Percentiles rank a stretch among this genome's conserved stretches.
Evolutionary conservation across 2,797 vertebrate species (phyloP).

Genomic region (Sphenodon punctatus): DNA sequence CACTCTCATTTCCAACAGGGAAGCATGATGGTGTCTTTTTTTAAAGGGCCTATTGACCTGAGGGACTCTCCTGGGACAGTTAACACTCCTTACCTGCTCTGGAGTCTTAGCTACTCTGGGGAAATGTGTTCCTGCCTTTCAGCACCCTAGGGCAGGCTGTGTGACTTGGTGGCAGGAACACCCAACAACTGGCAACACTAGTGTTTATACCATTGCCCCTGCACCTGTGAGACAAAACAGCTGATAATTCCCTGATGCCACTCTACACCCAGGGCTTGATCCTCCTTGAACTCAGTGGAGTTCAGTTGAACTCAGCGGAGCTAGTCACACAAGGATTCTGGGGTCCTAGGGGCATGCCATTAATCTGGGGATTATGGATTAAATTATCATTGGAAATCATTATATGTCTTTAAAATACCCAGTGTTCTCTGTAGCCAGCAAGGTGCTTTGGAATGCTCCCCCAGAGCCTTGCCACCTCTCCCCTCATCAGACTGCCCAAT

Average conservation of each 20-base stretch:
- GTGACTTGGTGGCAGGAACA: not conserved
- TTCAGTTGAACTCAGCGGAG: not conserved
- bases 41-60: not conserved
- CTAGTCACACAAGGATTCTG: not conserved
- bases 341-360: not conserved
- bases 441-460: not conserved
- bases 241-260: not conserved
- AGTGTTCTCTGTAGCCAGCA: not conserved
- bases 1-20: too few relatives aligned
- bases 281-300: not conserved
- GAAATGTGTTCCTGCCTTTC: not conserved
- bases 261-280: not conserved
- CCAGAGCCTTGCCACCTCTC: not conserved
- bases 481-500: too few relatives aligned
- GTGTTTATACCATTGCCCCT: not conserved
- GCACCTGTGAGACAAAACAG: not conserved
- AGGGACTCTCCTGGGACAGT: fast-evolving
- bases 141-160: not conserved
- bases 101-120: not conserved
- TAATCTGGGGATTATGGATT: not conserved
- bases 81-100: not conserved
- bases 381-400: not conserved
- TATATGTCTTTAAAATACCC: not conserved
- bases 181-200: not conserved
- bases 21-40: too few relatives aligned